phyloP scores from a whole-genome alignment of 2,113 vertebrate species.

The Tachuris rubrigastra region DNA sequence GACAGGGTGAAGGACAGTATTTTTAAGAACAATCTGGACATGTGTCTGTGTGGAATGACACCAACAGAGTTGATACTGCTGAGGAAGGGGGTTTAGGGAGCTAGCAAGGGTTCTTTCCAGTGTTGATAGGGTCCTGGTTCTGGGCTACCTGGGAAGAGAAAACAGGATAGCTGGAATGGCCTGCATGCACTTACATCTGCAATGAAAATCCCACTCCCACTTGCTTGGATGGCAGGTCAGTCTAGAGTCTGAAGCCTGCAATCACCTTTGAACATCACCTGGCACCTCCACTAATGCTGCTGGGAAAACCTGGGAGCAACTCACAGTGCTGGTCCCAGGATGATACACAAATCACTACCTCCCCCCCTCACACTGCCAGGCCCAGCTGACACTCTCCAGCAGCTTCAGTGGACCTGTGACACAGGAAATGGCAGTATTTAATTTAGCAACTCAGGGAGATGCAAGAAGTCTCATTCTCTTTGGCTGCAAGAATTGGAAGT shows the following conservation, averaged over 20 bases:
- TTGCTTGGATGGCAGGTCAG: not conserved
- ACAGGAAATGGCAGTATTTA: not conserved
- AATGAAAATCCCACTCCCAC: not conserved
- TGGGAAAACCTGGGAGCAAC: not conserved
- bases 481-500: not conserved
- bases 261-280: not conserved
- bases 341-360: not conserved
- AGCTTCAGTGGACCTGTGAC: not conserved
- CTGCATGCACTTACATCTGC: not conserved
- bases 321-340: not conserved
- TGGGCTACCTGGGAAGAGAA: not conserved
- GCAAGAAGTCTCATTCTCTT: not conserved
- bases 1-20: not conserved
- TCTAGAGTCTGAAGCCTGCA: not conserved
- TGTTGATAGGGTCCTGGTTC: not conserved
- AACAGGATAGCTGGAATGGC: not conserved
- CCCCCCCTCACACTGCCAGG: rapidly evolving
- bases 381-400: not conserved
- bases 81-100: not conserved
- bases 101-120: not conserved
- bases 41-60: not conserved
- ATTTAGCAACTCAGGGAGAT: not conserved
- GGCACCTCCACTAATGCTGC: not conserved
- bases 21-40: not conserved
- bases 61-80: not conserved